These are phyloP conservation scores for Montipora efflorescens DNA, from an alignment of 64 coral and sea anemone species.

Conservation along the genomic window DNA sequence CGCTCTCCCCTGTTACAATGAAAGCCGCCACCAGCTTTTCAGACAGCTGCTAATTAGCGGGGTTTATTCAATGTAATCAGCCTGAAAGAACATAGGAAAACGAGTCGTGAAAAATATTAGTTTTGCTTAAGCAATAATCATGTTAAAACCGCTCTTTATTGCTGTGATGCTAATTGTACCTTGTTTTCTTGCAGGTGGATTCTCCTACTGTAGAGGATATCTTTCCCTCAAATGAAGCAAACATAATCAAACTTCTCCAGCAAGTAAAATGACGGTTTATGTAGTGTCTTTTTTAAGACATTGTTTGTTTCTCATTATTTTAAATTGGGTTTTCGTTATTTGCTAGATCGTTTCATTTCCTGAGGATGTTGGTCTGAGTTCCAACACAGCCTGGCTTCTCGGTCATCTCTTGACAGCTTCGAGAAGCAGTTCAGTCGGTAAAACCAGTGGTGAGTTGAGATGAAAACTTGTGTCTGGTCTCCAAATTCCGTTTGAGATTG, in stretches of 20 bases:
- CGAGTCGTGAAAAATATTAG: too few relatives aligned
- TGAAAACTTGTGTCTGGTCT: background rate
- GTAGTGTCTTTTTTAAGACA: background rate
- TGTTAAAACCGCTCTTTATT: background rate
- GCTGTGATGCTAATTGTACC: background rate
- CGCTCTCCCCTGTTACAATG: too few relatives aligned
- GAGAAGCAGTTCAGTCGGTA: conserved; percentile 46
- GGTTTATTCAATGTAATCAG: too few relatives aligned
- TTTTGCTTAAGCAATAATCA: too few relatives aligned
- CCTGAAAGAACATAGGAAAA: too few relatives aligned
- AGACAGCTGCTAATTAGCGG: too few relatives aligned
- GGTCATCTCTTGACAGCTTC: conserved; percentile 73
- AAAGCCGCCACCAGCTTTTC: too few relatives aligned
- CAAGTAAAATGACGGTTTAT: background rate
- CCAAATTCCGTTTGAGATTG: background rate
- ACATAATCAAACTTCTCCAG: conserved; percentile 21
- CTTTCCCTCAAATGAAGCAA: background rate
- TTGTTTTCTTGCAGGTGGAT: conserved; percentile 13
- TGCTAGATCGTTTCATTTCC: conserved; percentile 66
- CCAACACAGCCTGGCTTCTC: conserved; percentile 82
- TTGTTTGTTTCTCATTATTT: background rate
- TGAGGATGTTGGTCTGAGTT: conserved; percentile 68
- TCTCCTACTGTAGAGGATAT: background rate
- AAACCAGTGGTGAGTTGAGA: conserved; percentile 69
- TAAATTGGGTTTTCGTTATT: background rate